Base-by-base conservation (phyloP, 2,888 invertebrate species). In the Timandra comae region DNA sequence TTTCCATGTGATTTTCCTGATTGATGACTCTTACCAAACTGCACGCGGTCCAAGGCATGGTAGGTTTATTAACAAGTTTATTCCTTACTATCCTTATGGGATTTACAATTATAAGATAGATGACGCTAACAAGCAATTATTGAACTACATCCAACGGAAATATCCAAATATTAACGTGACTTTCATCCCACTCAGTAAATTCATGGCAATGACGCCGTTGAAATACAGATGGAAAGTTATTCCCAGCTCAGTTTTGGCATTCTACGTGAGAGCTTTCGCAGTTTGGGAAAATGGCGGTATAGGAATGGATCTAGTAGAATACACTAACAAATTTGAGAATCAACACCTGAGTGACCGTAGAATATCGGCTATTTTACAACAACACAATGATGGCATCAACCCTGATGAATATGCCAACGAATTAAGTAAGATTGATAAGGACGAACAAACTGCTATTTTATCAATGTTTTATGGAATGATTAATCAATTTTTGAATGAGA, bases 221-320 rank as follows among this genome's bases (percentile, higher is more conserved):
- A 73, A 69, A 37, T 69, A 68, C 28, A 77, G 70, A 30, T 89
- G 88, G 88, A 73, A 62, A 37, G 62, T 58, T 12, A 68, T 88
- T 30, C 82, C 86, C n/a, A 43, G 58, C 1, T 48, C 66, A 4
- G 71, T 82, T 38, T 51, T 86, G 9, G 52, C 82, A 10, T 88
- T 89, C 52, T 87, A 88, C 24, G 68, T 82, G 1, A 69, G 89
- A 46, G 64, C 86, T 12, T 67, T 80, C 38, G 73, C 86, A 25
- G 68, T 89, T 12, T 89, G 88, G 88, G 77, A 87, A 52, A 71
- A 72, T 42, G 88, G 87, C 5, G 89, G 89, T 2, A 67, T 89
- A 4, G 73, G 71, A 1, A 63, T 86, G 35, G 80, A 84, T 33
- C 56, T 84, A 12, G 40, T 34, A 9, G 46, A 45, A 0, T 71